Evolutionary conservation across 1,140 invertebrate genomes (phyloP), one percentile per base, ranked within the genome.

Genomic region (Zeugodacus cucurbitae): DNA sequence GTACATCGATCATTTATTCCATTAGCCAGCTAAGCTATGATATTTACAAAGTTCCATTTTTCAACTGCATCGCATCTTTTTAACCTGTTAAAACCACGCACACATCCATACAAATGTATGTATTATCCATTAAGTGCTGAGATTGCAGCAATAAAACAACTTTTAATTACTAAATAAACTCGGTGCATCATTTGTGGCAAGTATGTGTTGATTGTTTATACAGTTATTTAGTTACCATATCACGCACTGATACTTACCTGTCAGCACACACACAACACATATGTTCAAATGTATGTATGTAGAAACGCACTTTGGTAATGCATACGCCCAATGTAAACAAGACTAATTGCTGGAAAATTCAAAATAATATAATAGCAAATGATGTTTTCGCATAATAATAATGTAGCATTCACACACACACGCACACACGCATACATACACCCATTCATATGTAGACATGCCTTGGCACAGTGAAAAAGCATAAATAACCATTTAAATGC

Each of bases 341-440:
- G 74, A 34, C 74, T 82, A 82, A 82, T 82, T 82, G 74, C 74
- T 82, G 74, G 74, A 82, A 82, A 82, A 82, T 82, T 82, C 74
- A 82, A 82, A 82, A 82, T 82, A 82, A 82, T 34, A 82, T 82
- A 82, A 82, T 37, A 48, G 41, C 74, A 82, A 82, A 48, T 82
- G 41, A 82, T 82, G 74, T 82, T 82, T 82, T 82, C 41, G 74
- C 74, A 48, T 82, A 82, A 82, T 82, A 82, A 82, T 48, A 82
- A 82, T 82, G 17, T 20, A 41, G 17, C 32, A 82, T 20, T 5
- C 64, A 70, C 10, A 32, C 64, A 37, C n/a, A 8, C 6, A 7
- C 58, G 2, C 58, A 59, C 8, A 6, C 22, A 3, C 58, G 14
- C 58, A 59, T 32, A 1, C 6, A 22, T 41, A 17, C 37, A 22